Percentiles rank a stretch among this genome's conserved stretches.
phyloP scores from a whole-genome alignment of 2,797 vertebrate species.

The Chelidonichthys spinosus region DNA sequence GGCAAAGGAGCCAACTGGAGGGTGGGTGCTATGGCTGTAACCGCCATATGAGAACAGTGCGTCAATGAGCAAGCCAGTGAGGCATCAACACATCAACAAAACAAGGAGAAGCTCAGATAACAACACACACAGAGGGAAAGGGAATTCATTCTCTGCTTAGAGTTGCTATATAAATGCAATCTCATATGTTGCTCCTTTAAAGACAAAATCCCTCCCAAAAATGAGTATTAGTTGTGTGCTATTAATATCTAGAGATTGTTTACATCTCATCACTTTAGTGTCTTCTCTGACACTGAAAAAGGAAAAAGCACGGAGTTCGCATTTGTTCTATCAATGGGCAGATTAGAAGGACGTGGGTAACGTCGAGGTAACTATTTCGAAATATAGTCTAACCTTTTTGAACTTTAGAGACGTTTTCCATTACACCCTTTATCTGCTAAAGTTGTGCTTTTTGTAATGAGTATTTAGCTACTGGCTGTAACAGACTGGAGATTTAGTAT shows the following conservation, averaged over 20 bases:
- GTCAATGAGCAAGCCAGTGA: too few species aligned
- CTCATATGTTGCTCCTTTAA: too few species aligned
- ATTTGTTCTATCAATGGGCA: constrained; percentile 7
- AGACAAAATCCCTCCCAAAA: neutral
- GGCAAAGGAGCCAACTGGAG: too few species aligned
- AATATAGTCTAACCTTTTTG: neutral
- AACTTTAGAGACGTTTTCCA: too few species aligned
- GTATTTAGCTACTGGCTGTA: neutral
- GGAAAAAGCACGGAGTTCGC: neutral
- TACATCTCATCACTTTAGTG: neutral
- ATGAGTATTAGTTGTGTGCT: neutral
- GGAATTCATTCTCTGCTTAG: too few species aligned
- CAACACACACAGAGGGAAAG: too few species aligned
- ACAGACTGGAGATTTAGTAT: neutral
- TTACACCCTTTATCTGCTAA: neutral
- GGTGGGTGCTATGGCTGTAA: too few species aligned
- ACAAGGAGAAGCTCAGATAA: too few species aligned
- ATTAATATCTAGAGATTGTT: neutral
- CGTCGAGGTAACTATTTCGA: neutral
- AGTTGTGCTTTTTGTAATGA: neutral
- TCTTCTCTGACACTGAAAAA: neutral
- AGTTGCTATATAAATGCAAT: too few species aligned
- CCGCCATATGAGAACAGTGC: too few species aligned
- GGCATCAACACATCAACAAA: too few species aligned
- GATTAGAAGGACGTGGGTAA: neutral